phyloP scores from a whole-genome alignment of 2,888 invertebrate genomes.

The Eupeodes luniger region DNA sequence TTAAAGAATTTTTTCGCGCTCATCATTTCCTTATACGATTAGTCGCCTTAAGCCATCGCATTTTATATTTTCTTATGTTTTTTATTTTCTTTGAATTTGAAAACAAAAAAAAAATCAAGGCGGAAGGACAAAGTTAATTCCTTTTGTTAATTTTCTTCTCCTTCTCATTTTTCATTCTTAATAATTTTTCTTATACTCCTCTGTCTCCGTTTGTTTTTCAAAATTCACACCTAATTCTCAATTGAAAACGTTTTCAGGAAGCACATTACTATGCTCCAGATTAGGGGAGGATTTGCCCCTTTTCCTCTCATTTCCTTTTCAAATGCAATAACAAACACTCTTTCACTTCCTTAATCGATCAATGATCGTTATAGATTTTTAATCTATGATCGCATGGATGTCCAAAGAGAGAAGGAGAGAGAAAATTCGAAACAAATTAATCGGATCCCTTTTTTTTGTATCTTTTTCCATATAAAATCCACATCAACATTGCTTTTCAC shows the following conservation, averaged over 20 bases:
- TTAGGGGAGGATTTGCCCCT: conserved; percentile 22
- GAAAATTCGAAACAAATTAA: conserved; percentile 32
- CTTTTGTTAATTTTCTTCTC: conserved; percentile 41
- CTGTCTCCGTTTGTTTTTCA: background rate
- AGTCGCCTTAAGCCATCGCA: conserved; percentile 61
- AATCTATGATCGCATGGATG: conserved; percentile 12
- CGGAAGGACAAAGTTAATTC: conserved; percentile 65
- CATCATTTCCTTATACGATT: conserved; percentile 70
- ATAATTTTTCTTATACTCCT: background rate
- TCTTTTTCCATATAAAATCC: background rate
- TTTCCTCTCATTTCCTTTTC: conserved; percentile 5
- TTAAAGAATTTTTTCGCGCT: conserved; percentile 57
- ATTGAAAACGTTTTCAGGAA: conserved; percentile 44
- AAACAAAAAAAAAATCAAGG: conserved; percentile 14
- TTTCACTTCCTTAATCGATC: conserved; percentile 60
- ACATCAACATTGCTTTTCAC: background rate
- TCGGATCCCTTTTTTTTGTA: conserved; percentile 5
- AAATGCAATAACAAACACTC: background rate
- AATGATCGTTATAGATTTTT: conserved; percentile 43
- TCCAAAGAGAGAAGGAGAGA: background rate
- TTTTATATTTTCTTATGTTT: conserved; percentile 2
- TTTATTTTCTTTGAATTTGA: background rate
- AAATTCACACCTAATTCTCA: background rate
- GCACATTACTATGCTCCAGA: conserved; percentile 15
- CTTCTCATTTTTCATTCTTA: conserved; percentile 46